A percentile compares a stretch with the other conserved stretches of the same genome.
phyloP scores from a whole-genome alignment of 2,888 invertebrate species.

The Aricia artaxerxes region DNA sequence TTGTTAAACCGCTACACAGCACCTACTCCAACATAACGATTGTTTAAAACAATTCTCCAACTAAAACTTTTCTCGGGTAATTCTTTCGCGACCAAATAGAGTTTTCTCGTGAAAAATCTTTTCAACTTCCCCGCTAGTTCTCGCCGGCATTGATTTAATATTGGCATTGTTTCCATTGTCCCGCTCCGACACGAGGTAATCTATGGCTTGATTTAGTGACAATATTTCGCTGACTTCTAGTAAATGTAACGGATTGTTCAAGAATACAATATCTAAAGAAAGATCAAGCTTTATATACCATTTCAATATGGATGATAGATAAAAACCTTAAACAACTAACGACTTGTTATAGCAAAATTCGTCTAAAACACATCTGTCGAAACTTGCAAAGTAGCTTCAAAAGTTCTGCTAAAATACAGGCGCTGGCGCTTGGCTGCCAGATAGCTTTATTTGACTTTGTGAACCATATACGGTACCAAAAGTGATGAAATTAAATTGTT shows the following conservation, averaged over 20 bases:
- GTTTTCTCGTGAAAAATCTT: constrained; percentile 17
- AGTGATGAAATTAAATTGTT: neutral
- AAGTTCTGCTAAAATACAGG: neutral
- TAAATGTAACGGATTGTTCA: neutral
- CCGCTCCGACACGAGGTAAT: constrained; percentile 6
- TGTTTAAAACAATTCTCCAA: constrained; percentile 12
- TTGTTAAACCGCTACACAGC: neutral
- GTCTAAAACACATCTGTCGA: neutral
- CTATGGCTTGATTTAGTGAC: neutral
- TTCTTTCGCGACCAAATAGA: constrained; percentile 25
- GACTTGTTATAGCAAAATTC: neutral
- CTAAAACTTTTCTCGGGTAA: constrained; percentile 3
- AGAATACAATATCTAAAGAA: neutral
- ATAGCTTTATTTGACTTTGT: neutral
- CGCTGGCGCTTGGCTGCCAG: neutral
- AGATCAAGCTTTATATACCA: no score
- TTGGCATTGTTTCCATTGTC: constrained; percentile 26
- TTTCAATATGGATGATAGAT: neutral
- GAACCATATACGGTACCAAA: neutral
- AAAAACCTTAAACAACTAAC: neutral
- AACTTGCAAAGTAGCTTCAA: neutral
- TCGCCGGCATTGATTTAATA: constrained; percentile 26
- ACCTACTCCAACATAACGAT: neutral
- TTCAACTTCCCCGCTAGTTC: constrained; percentile 5
- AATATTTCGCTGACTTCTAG: neutral